phyloP scores from a whole-genome alignment of 2,113 vertebrate genomes.

The Chaetodon trifascialis region DNA sequence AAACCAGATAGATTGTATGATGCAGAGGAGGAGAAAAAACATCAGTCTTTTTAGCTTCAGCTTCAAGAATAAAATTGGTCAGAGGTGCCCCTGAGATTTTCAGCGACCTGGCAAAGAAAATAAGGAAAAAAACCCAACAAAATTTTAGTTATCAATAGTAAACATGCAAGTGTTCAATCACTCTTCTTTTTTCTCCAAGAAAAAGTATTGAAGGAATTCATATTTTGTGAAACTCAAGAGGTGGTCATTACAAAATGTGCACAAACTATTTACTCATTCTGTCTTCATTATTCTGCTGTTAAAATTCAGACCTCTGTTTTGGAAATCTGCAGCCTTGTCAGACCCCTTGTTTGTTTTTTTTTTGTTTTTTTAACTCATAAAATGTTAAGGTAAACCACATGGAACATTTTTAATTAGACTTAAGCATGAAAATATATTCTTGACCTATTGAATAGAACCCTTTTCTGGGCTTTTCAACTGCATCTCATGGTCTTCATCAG shows the following conservation, averaged over 20 bases:
- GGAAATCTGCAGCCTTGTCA: background rate
- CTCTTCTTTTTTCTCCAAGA: background rate
- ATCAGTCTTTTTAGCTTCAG: background rate
- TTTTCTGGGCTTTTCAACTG: too few species aligned
- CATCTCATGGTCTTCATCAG: too few species aligned
- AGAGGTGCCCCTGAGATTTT: slow-evolving; percentile 88
- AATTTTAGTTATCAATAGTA: background rate
- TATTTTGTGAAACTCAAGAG: background rate
- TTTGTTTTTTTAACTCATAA: too few species aligned
- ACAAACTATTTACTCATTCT: too few species aligned
- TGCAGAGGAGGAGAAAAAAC: slow-evolving; percentile 12
- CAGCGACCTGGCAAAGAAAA: slow-evolving; percentile 74
- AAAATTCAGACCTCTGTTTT: background rate
- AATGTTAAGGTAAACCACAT: too few species aligned
- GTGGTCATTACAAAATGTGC: too few species aligned
- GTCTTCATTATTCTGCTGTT: too few species aligned
- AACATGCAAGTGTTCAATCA: too few species aligned
- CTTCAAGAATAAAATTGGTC: slow-evolving; percentile 59
- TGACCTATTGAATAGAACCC: too few species aligned
- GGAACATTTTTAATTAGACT: too few species aligned
- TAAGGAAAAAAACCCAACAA: background rate
- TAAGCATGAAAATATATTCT: too few species aligned
- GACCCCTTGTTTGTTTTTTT: too few species aligned
- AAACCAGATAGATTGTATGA: slow-evolving; percentile 23
- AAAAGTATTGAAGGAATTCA: background rate